Evolutionary conservation across 2,888 invertebrate species (phyloP).

Genomic region (Pyrochroa serraticornis): DNA sequence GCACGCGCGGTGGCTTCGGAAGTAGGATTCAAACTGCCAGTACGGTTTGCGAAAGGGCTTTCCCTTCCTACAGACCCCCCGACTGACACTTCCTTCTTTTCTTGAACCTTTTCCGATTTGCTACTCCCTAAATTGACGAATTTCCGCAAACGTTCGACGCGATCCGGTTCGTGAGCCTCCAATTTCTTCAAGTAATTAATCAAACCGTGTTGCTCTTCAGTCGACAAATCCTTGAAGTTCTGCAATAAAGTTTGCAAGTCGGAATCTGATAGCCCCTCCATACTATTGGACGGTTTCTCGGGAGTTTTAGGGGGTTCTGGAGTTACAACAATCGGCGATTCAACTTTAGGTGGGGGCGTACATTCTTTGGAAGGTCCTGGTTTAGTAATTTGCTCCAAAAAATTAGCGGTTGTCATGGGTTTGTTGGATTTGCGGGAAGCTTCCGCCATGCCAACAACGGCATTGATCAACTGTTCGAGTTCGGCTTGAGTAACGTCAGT

Average conservation of each 20-base stretch:
- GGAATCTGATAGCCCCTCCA: constrained; percentile 80
- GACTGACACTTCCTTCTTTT: constrained; percentile 37
- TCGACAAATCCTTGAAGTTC: constrained; percentile 80
- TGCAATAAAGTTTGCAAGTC: constrained; percentile 80
- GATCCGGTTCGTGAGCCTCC: constrained; percentile 75
- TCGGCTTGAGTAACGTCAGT: constrained; percentile 81
- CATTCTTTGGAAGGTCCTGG: constrained; percentile 8
- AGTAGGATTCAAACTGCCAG: constrained; percentile 56
- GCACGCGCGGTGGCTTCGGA: constrained; percentile 49
- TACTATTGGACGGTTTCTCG: constrained; percentile 46
- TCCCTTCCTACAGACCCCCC: constrained; percentile 41
- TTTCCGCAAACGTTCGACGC: constrained; percentile 78
- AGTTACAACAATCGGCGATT: background rate
- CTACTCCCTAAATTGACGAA: constrained; percentile 69
- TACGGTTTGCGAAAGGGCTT: constrained; percentile 60
- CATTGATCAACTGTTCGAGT: constrained; percentile 78
- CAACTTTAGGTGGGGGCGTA: constrained; percentile 11
- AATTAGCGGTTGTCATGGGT: constrained; percentile 61
- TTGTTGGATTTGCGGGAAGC: constrained; percentile 62
- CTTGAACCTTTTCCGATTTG: background rate
- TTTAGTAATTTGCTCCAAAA: constrained; percentile 53
- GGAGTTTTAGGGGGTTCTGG: constrained; percentile 29
- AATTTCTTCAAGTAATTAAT: constrained; percentile 82
- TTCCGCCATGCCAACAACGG: constrained; percentile 75
- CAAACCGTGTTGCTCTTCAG: constrained; percentile 82